Conservation (phyloP, 2,113 vertebrate species). For the Xiphias gladius region DNA sequence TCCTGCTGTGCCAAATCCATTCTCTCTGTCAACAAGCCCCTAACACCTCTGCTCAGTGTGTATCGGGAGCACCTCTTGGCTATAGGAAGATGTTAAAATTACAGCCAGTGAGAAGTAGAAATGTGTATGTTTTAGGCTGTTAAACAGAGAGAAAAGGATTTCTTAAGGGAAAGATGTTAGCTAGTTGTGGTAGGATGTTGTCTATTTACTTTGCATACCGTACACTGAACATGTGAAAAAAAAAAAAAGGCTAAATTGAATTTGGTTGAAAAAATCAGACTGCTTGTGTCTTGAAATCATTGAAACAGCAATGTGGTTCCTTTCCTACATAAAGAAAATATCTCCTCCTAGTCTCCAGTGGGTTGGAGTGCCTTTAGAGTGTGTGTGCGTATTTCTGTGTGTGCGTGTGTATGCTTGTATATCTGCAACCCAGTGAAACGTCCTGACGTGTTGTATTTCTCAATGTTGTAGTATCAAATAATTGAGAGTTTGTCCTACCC, state of each 20-base stretch:
- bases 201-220: neutral
- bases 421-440: constrained; percentile 23
- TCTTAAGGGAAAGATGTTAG: neutral
- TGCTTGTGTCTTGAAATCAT: constrained; percentile 5
- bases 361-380: constrained; percentile 21
- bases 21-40: constrained; percentile 44
- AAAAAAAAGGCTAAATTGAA: neutral
- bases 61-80: constrained; percentile 43
- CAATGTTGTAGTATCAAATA: constrained; percentile 54
- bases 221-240: neutral
- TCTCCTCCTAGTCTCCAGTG: constrained; percentile 17
- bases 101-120: neutral
- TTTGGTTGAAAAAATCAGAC: neutral
- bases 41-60: constrained; percentile 41
- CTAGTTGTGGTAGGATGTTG: neutral
- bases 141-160: constrained; percentile 2
- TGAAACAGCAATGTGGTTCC: constrained; percentile 4
- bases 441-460: constrained; percentile 36
- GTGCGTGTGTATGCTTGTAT: constrained; percentile 18
- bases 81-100: constrained; percentile 19
- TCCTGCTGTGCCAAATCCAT: constrained; percentile 49
- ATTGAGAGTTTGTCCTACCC: constrained; percentile 49
- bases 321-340: constrained; percentile 1
- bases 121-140: neutral
- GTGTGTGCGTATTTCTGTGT: constrained; percentile 31